A percentile compares a stretch with the other conserved stretches of the same genome.
These are phyloP conservation scores for Harpagifer antarcticus DNA, from an alignment of 2,797 vertebrate species.

Conservation along the genomic window DNA sequence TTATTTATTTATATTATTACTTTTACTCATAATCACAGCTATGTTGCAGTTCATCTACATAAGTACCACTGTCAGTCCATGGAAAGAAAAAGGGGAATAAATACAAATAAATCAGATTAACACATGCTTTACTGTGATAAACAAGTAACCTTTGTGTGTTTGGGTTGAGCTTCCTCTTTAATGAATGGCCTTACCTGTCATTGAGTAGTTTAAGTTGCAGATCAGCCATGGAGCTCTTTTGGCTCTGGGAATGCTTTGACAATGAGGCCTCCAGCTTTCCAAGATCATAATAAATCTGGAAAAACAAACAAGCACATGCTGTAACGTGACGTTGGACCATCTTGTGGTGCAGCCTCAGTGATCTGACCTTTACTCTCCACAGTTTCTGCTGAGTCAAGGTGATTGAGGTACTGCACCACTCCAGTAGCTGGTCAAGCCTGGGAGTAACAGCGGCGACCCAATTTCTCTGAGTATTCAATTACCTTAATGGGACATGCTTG, in stretches of 20 bases:
- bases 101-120: not conserved
- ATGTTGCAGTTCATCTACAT: not conserved
- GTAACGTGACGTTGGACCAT: not conserved
- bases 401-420: conserved; percentile 19
- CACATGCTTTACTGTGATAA: not conserved
- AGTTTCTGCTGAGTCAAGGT: conserved; percentile 45
- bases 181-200: conserved; percentile 81
- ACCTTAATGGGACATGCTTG: conserved; percentile 71
- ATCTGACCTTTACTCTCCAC: conserved; percentile 36
- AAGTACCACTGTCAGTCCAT: not conserved
- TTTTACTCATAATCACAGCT: not conserved
- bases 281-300: conserved; percentile 83
- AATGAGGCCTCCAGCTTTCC: conserved; percentile 81
- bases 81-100: not conserved
- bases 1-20: too few species aligned
- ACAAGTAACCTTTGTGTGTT: not conserved
- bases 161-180: not conserved
- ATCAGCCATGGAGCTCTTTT: conserved; percentile 80
- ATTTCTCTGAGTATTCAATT: conserved; percentile 73
- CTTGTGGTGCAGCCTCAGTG: not conserved
- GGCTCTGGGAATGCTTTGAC: conserved; percentile 75
- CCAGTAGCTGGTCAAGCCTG: conserved; percentile 18
- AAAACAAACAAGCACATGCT: conserved; percentile 9
- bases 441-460: conserved; percentile 46
- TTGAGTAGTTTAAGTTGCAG: conserved; percentile 86